A percentile compares a stretch with the other conserved stretches of the same genome.
Evolutionary conservation across 2,113 vertebrate genomes (phyloP).

Genomic region (Diglossa brunneiventris): DNA sequence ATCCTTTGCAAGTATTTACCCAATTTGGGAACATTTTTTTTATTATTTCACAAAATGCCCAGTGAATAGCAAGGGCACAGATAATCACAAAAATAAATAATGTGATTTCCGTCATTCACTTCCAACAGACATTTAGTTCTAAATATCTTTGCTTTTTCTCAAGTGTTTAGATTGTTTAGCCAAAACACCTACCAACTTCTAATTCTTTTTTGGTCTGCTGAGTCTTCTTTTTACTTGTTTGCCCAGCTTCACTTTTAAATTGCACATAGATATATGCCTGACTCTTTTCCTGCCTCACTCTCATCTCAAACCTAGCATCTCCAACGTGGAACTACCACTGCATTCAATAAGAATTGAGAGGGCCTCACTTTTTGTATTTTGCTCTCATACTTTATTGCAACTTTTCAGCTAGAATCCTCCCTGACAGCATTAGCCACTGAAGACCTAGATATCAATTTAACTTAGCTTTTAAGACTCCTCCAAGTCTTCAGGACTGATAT

Average conservation of each 20-base stretch:
- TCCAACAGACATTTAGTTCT: neutral
- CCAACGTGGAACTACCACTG: neutral
- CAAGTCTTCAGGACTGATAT: neutral
- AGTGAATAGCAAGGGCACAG: neutral
- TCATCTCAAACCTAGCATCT: accelerated
- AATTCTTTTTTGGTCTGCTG: neutral
- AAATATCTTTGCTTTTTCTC: neutral
- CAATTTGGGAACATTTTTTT: neutral
- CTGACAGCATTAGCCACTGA: neutral
- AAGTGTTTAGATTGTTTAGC: neutral
- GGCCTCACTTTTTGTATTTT: neutral
- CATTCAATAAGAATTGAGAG: neutral
- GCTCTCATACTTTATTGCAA: neutral
- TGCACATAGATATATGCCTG: neutral
- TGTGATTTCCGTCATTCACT: neutral
- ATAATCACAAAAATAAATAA: neutral
- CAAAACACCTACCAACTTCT: neutral
- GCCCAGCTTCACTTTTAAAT: neutral
- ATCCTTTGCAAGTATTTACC: neutral
- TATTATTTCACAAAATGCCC: neutral
- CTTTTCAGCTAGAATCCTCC: neutral
- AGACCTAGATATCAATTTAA: neutral
- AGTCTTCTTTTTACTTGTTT: neutral
- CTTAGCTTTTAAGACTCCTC: neutral
- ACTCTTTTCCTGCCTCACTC: neutral